A percentile compares a stretch with the other conserved stretches of the same genome.
These are phyloP conservation scores for Yponomeuta cagnagella DNA, from an alignment of 2,888 invertebrate genomes.

Conservation along the genomic window DNA sequence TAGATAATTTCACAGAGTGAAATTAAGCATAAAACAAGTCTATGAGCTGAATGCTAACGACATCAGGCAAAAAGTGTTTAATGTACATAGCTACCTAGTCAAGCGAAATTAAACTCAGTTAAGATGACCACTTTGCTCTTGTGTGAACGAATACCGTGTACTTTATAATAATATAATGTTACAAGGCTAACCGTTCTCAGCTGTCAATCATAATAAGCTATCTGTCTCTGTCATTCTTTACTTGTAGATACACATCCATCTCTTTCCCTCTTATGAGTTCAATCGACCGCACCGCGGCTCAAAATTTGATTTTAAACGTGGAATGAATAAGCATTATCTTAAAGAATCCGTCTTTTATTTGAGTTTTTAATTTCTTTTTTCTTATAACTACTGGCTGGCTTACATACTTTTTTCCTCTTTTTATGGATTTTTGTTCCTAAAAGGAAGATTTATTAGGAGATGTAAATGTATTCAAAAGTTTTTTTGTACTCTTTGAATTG, in stretches of 20 bases:
- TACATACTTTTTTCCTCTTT: conserved; percentile 45
- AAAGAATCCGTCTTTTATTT: conserved; percentile 71
- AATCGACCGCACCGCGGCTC: conserved; percentile 66
- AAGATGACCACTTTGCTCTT: conserved; percentile 54
- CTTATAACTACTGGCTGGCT: conserved; percentile 62
- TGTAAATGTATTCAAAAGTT: conserved; percentile 49
- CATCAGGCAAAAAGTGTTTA: not conserved
- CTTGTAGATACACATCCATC: conserved; percentile 42
- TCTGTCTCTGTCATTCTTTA: conserved; percentile 55
- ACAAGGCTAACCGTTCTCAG: conserved; percentile 76
- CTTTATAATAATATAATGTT: conserved; percentile 76
- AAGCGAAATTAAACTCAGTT: not conserved
- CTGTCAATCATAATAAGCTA: conserved; percentile 76
- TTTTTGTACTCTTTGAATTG: conserved; percentile 28
- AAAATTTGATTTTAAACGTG: conserved; percentile 76
- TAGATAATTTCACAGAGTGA: too few species aligned
- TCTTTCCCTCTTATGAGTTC: conserved; percentile 43
- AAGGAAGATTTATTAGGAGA: conserved; percentile 57
- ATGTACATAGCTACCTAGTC: not conserved
- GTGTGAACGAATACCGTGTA: conserved; percentile 68
- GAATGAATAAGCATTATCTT: conserved; percentile 76
- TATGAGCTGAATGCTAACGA: not conserved
- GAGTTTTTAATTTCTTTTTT: conserved; percentile 69
- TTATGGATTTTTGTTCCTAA: conserved; percentile 40
- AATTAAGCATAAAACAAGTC: too few species aligned